Evolutionary conservation across 2,113 vertebrate genomes (phyloP), one percentile per base, ranked within the genome.

Genomic region (Galemys pyrenaicus): DNA sequence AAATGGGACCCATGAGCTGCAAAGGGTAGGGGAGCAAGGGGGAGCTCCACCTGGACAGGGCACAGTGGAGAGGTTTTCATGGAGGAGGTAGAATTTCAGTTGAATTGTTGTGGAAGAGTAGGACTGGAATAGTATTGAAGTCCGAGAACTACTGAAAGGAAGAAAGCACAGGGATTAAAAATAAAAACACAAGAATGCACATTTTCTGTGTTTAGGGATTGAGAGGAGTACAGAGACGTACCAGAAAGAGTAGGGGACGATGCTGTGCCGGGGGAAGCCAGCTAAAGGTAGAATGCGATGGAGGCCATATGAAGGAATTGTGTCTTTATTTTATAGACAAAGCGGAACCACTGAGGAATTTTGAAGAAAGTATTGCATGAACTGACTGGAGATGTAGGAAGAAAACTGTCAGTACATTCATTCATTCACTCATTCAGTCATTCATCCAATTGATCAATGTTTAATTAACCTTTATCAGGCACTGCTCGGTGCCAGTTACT

Each of bases 361-460:
- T 9, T 77, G n/a, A 70, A 82, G 89, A 71, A 94, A 74, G 24
- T 54, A n/a, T 62, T 17, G 20, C 54, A 44, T 56, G 82, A 86
- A 24, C 26, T 46, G 62, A 86, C 13, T 8, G 73, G 58, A 93
- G 70, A 71, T 75, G 58, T 44, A 64, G 78, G 54, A 78, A 85
- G n/a, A 82, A 74, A 86, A 70, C 75, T 30, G 3, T 28, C 41
- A 94, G 30, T 71, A 35, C 24, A 39, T 79, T 68, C 56, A 75
- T 20, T 93, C n/a, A 82, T 5, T 68, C 60, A 85, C 41, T 82
- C 35, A 13, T 56, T 85, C 24, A 62, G 0, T 80, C 39, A 64
- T 39, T 67, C 39, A 46, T 39, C 54, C 37, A 65, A 30, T 28
- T 28, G 73, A 30, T 44, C 37, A 16, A 3, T 58, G 7, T 73